Conservation (phyloP, 2,797 vertebrate species). For the Tokudaia tokunoshimensis region DNA sequence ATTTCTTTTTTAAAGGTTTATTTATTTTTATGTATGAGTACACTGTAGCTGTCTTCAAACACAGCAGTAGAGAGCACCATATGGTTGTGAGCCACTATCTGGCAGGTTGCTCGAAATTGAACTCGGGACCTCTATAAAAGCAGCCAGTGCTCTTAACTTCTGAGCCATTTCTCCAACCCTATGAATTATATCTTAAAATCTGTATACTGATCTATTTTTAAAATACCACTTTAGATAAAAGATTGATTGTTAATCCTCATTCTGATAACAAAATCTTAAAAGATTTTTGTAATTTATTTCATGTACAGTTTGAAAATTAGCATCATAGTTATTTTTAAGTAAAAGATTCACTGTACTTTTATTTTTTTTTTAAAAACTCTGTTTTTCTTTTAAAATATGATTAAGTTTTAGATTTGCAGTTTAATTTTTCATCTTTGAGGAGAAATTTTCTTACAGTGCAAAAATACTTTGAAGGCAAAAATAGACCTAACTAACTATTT, state of each 20-base stretch:
- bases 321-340: neutral
- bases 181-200: neutral
- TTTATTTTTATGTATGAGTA: neutral
- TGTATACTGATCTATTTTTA: neutral
- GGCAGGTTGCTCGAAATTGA: neutral
- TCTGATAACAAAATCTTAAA: constrained; percentile 35
- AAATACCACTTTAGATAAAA: neutral
- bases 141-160: neutral
- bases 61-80: neutral
- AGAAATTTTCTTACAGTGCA: neutral
- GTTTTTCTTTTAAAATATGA: constrained; percentile 33
- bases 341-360: neutral
- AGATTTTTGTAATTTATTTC: constrained; percentile 16
- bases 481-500: neutral
- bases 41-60: neutral
- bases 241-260: neutral
- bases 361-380: neutral
- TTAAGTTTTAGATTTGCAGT: constrained; percentile 17
- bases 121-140: neutral
- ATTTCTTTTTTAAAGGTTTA: neutral
- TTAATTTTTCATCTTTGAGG: neutral
- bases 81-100: neutral
- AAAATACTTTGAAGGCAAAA: constrained; percentile 11
- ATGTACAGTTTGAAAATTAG: neutral
- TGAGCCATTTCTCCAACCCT: neutral